Evolutionary conservation across 2,113 vertebrate genomes (phyloP).

Genomic region (Montifringilla adamsi): DNA sequence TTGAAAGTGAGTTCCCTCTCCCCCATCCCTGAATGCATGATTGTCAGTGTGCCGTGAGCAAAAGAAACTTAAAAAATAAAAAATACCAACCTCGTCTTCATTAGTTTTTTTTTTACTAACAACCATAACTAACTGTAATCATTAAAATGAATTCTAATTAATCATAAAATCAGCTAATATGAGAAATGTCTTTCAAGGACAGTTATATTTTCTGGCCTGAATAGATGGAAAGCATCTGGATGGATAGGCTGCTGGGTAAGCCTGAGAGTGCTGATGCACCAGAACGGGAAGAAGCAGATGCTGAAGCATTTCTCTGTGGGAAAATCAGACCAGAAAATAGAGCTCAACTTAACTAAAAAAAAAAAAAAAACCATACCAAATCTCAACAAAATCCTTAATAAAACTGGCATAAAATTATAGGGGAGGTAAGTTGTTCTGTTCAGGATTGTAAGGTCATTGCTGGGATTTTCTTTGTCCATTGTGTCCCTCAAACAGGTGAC

Average conservation of each 20-base stretch:
- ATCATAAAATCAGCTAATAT: slow-evolving; percentile 70
- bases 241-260: slow-evolving; percentile 73
- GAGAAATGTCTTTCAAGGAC: slow-evolving; percentile 66
- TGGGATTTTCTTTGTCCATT: slow-evolving; percentile 82
- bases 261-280: slow-evolving; percentile 70
- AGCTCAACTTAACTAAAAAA: slow-evolving; percentile 58
- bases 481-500: slow-evolving; percentile 88
- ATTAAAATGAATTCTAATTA: slow-evolving; percentile 62
- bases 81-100: slow-evolving; percentile 81
- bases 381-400: slow-evolving; percentile 67
- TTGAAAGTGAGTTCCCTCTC: slow-evolving; percentile 62
- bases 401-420: slow-evolving; percentile 64
- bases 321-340: slow-evolving; percentile 84
- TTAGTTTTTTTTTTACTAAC: slow-evolving; percentile 86
- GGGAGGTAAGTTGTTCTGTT: slow-evolving; percentile 22
- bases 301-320: slow-evolving; percentile 24
- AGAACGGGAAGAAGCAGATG: slow-evolving; percentile 58
- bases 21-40: slow-evolving; percentile 84
- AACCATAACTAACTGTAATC: slow-evolving; percentile 73
- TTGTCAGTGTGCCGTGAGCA: slow-evolving; percentile 73
- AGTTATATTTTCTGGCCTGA: slow-evolving; percentile 92
- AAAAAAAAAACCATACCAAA: slow-evolving; percentile 6
- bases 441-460: slow-evolving; percentile 78
- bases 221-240: slow-evolving; percentile 79
- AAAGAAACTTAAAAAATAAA: slow-evolving; percentile 72